Evolutionary conservation across 2,797 vertebrate species (phyloP).

Genomic region (Sebastes variabilis): DNA sequence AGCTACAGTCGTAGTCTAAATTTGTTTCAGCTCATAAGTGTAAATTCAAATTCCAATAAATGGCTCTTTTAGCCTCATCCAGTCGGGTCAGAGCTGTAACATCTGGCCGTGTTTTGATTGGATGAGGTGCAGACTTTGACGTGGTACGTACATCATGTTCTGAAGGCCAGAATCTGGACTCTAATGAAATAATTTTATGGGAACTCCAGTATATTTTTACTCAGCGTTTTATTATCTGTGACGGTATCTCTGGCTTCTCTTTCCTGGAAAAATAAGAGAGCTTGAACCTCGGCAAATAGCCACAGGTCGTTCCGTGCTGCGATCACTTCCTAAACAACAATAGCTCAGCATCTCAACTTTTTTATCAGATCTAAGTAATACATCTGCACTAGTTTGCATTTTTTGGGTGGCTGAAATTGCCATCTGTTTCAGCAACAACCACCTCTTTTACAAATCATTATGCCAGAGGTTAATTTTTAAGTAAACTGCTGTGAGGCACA

Average conservation of each 20-base stretch:
- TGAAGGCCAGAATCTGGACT: slow-evolving; percentile 39
- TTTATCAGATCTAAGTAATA: neutral
- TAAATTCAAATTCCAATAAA: slow-evolving; percentile 21
- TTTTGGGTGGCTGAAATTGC: neutral
- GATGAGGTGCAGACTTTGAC: slow-evolving; percentile 45
- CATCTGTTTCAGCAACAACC: neutral
- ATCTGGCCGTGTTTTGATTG: slow-evolving; percentile 76
- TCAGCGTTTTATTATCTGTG: slow-evolving; percentile 62
- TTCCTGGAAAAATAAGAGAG: slow-evolving; percentile 40
- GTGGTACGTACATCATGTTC: slow-evolving; percentile 58
- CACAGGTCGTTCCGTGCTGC: neutral
- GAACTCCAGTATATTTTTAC: slow-evolving; percentile 59
- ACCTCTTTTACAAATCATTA: neutral
- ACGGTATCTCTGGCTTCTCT: slow-evolving; percentile 47
- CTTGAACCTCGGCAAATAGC: slow-evolving; percentile 8
- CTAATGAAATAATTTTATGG: slow-evolving; percentile 65
- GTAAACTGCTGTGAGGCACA: neutral
- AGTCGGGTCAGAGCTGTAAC: slow-evolving; percentile 42
- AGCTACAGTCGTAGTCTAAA: neutral
- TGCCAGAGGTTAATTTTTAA: neutral
- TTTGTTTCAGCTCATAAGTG: neutral
- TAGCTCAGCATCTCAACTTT: neutral
- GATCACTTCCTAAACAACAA: slow-evolving; percentile 17
- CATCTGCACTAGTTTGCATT: neutral
- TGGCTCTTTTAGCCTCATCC: slow-evolving; percentile 17